Percentiles rank a stretch among this genome's conserved stretches.
These are phyloP conservation scores for Cryptoprocta ferox DNA, from an alignment of 2,797 vertebrate species.

Conservation along the genomic window DNA sequence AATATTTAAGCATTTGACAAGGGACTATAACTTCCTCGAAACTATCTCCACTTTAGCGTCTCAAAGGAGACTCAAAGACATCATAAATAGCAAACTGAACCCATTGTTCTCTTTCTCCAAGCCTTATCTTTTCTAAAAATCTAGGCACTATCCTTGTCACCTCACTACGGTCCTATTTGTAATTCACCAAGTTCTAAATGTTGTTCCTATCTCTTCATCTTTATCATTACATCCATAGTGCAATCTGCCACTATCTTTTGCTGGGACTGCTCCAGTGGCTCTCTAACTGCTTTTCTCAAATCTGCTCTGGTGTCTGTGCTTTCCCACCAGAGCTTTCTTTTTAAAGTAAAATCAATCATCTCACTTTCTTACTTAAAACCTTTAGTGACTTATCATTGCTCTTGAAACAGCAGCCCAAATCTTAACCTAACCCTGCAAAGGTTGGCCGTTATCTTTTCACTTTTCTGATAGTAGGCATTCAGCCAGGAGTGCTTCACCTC, in stretches of 20 bases:
- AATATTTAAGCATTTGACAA: background rate
- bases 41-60: background rate
- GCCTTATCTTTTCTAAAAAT: background rate
- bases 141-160: background rate
- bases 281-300: background rate
- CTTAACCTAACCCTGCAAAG: background rate
- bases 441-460: background rate
- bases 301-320: background rate
- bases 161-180: background rate
- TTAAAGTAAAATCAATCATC: background rate
- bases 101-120: background rate
- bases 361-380: background rate
- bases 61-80: background rate
- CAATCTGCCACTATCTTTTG: background rate
- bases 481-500: background rate
- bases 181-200: background rate
- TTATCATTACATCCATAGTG: background rate
- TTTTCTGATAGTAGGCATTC: background rate
- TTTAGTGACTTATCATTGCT: background rate
- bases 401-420: background rate
- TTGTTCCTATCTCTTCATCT: background rate
- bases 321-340: background rate
- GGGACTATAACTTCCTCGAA: background rate
- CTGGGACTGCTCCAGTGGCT: background rate
- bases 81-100: background rate